Base-by-base conservation (phyloP, 2,113 vertebrate genomes). In the Alexandromys fortis region DNA sequence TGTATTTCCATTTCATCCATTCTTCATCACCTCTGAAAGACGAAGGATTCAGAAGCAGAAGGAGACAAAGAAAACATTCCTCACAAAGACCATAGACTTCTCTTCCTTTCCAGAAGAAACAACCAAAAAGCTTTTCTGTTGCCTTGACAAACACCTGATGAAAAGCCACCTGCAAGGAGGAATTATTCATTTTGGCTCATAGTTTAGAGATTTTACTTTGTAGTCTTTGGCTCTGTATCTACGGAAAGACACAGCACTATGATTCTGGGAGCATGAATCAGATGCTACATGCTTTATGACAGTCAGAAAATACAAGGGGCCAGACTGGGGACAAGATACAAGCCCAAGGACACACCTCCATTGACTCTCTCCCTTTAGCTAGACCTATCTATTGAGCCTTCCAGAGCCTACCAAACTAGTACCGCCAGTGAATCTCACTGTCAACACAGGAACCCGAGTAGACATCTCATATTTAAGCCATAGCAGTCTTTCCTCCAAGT, bases 381-480 rank as follows among this genome's bases (percentile, higher is more conserved):
- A 89, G 35, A 35, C 16, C 19, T 4, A 21, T 1, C 35, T 73
- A 58, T 16, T 45, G 26, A 61, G 58, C 7, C 47, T 76, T 42
- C 17, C 52, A 89, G n/a, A 58, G 3, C n/a, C 16, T 76, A 33
- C 17, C n/a, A 61, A 63, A 63, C 22, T 24, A 63, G 38, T 22
- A 17, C 26, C 13, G 1, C 55, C 2, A 33, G n/a, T 45, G 11
- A 19, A 22, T 7, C 5, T 42, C 12, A 3, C 0, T 75, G 12
- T 89, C 72, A 89, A 22, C 22, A 45, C 11, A 33, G n/a, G 42
- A 76, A 49, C 55, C 5, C 35, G 38, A 28, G 55, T 42, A 24
- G n/a, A 76, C 28, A 76, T 61, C 12, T 76, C 26, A 76, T 45
- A 14, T 45, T 30, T 33, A 76, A 61, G 5, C n/a, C 9, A 61